Base-by-base conservation (phyloP, 2,797 vertebrate species). In the Chlorospingus semifuscus region DNA sequence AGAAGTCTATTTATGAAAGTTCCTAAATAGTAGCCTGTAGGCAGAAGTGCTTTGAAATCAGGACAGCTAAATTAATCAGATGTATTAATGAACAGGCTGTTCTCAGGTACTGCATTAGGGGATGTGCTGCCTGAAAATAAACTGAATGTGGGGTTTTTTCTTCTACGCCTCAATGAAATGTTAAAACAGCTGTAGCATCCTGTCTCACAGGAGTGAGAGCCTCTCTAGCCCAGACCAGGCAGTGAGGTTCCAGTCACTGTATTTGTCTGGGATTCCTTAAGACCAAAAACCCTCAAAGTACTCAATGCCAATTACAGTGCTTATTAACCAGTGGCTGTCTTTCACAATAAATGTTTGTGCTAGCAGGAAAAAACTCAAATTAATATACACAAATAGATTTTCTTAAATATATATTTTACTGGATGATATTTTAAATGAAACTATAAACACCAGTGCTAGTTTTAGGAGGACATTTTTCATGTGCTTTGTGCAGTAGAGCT, bases 391-490 rank as follows among this genome's bases (percentile, higher is more conserved):
- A 86, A 56, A 4, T 44, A 61, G 22, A 56, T 77, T 66, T 95
- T 68, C 42, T 89, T 72, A 44, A 30, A 29, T 26, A 11, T 23
- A 77, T 37, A 3, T 84, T 82, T 87, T 81, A 63, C 50, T 30
- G 27, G 9, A 60, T 76, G 32, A 80, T n/a, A 56, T 18, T 14
- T 83, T 82, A 59, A 87, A 57, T 80, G 55, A 87, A 82, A 78
- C 34, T 55, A 34, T n/a, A 91, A 96, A 44, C 29, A 83, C 11
- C 26, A 83, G 26, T 34, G 47, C 12, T 76, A 46, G 71, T 80
- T 96, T 77, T 60, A 26, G 46, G 34, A 92, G 88, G 80, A 93
- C 17, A 57, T 89, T 92, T 97, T 94, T 96, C 16, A 37, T 9
- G 8, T 63, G 42, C 12, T 86, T 93, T 12, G 30, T 94, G 77